Evolutionary conservation across 2,888 invertebrate species (phyloP).

Genomic region (Sabatieria punctata): DNA sequence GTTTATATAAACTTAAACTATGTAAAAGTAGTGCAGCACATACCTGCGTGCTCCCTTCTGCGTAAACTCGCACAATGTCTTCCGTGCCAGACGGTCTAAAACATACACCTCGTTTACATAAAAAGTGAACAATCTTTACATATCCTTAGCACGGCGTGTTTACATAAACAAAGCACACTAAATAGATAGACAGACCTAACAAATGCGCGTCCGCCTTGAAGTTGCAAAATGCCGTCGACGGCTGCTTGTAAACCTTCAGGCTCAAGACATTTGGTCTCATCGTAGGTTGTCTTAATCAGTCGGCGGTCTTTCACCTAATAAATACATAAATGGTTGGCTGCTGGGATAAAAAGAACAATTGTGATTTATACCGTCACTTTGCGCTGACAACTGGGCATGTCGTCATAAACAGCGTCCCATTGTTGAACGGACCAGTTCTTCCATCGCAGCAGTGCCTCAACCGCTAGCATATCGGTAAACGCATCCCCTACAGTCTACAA

Average conservation of each 20-base stretch:
- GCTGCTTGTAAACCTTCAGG: constrained; percentile 65
- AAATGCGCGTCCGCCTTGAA: constrained; percentile 60
- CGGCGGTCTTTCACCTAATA: constrained; percentile 52
- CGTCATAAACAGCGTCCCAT: constrained; percentile 65
- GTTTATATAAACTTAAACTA: neutral
- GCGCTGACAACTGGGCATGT: constrained; percentile 67
- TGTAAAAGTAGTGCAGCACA: constrained; percentile 2
- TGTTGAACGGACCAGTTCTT: constrained; percentile 58
- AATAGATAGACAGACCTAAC: constrained; percentile 44
- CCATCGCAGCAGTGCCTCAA: constrained; percentile 68
- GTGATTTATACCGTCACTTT: constrained; percentile 66
- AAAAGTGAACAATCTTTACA: constrained; percentile 1
- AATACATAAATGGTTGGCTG: neutral
- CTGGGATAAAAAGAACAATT: constrained; percentile 1
- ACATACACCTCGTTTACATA: neutral
- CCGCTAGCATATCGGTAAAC: constrained; percentile 78
- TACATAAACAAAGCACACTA: constrained; percentile 7
- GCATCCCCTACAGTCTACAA: constrained; percentile 92
- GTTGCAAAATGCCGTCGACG: constrained; percentile 56
- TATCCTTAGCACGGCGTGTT: neutral
- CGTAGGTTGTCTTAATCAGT: constrained; percentile 65
- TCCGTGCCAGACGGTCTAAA: constrained; percentile 85
- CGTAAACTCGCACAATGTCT: constrained; percentile 84
- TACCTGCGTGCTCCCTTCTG: constrained; percentile 61
- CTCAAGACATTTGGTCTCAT: constrained; percentile 59